phyloP scores from a whole-genome alignment of 2,113 vertebrate genomes.

The Sprattus sprattus region DNA sequence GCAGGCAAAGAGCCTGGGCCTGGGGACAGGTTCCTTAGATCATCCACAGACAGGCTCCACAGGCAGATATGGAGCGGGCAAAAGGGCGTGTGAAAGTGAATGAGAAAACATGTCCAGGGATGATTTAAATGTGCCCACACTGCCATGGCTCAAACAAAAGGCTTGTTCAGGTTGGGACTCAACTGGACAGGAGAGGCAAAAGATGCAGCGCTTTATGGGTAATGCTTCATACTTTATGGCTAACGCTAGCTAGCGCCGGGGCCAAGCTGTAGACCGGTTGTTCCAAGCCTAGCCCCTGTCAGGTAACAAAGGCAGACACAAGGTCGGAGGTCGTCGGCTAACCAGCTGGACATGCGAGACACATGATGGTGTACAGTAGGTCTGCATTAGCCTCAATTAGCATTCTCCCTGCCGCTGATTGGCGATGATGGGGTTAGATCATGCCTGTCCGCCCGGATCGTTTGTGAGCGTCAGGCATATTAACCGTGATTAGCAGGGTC shows the following conservation, averaged over 20 bases:
- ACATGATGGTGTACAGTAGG: not conserved
- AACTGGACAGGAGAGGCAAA: not conserved
- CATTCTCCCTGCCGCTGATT: slow-evolving; percentile 40
- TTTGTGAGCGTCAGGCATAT: slow-evolving; percentile 31
- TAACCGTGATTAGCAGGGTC: slow-evolving; percentile 41
- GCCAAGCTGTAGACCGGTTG: not conserved
- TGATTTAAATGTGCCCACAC: not conserved
- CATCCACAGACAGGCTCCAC: not conserved
- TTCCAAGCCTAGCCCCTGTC: not conserved
- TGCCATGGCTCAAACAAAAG: not conserved
- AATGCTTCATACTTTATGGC: not conserved
- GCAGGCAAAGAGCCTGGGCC: not conserved
- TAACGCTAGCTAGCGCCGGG: not conserved
- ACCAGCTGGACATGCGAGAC: not conserved
- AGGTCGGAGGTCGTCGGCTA: not conserved
- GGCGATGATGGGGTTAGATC: slow-evolving; percentile 36
- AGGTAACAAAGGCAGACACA: not conserved
- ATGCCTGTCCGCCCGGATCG: slow-evolving; percentile 26
- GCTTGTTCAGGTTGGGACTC: not conserved
- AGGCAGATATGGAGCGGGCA: not conserved
- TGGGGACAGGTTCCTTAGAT: not conserved
- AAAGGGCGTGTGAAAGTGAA: not conserved
- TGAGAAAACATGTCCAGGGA: not conserved
- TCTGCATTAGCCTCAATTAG: slow-evolving; percentile 38
- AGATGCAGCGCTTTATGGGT: not conserved